Percentiles rank a stretch among this genome's conserved stretches.
phyloP scores from a whole-genome alignment of 2,113 vertebrate genomes.

The Pelusios castaneus region DNA sequence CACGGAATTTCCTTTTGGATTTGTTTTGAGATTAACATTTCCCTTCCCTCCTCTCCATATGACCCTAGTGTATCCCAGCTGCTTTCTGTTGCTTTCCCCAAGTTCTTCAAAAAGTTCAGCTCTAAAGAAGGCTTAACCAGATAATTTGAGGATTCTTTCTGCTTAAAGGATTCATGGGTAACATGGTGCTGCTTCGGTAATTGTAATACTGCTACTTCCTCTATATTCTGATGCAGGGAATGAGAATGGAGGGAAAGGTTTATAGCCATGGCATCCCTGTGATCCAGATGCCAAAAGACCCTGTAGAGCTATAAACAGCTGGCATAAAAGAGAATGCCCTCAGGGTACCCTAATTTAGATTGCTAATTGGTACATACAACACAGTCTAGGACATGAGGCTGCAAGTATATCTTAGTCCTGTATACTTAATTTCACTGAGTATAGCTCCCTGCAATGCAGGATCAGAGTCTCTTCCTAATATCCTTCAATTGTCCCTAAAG shows the following conservation, averaged over 20 bases:
- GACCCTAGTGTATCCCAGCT: not conserved
- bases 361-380: not conserved
- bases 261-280: not conserved
- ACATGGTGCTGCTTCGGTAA: not conserved
- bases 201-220: not conserved
- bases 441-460: not conserved
- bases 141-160: not conserved
- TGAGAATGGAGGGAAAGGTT: not conserved
- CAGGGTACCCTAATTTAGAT: not conserved
- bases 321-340: not conserved
- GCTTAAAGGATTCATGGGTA: rapidly evolving
- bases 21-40: not conserved
- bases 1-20: not conserved
- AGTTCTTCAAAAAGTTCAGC: not conserved
- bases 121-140: not conserved
- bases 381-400: not conserved
- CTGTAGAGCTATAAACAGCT: not conserved
- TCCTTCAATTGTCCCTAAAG: not conserved
- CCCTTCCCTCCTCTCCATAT: not conserved
- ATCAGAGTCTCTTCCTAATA: not conserved
- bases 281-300: not conserved
- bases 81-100: not conserved
- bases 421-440: not conserved
- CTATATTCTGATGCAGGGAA: not conserved
- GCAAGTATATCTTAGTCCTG: not conserved